A percentile compares a stretch with the other conserved stretches of the same genome.
Conservation (phyloP, 1,140 invertebrate genomes). For the Lethocerus indicus region DNA sequence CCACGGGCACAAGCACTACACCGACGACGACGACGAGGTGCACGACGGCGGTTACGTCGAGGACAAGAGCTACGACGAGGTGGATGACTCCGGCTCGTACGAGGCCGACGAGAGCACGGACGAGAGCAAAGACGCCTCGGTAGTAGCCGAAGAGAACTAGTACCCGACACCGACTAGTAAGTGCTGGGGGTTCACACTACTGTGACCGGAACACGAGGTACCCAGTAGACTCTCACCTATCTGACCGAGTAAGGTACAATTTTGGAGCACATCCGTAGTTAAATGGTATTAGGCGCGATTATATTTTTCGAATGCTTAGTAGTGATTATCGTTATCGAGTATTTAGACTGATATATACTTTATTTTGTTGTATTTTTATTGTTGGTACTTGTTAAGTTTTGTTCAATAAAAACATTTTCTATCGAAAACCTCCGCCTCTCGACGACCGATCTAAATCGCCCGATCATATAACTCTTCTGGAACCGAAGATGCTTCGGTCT, state of each 20-base stretch:
- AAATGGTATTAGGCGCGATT: too few relatives aligned
- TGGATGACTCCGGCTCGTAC: background rate
- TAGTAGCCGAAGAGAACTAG: too few relatives aligned
- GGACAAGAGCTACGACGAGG: background rate
- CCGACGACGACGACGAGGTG: background rate
- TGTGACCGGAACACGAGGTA: background rate
- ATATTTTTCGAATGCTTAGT: too few relatives aligned
- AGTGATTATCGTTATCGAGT: too few relatives aligned
- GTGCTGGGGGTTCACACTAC: background rate
- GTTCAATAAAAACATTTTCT: too few relatives aligned
- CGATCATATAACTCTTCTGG: too few relatives aligned
- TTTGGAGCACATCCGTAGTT: constrained; percentile 1
- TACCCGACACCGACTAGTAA: background rate
- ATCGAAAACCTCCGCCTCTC: too few relatives aligned
- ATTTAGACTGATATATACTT: too few relatives aligned
- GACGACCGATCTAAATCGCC: too few relatives aligned
- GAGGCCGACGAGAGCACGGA: background rate
- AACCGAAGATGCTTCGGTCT: too few relatives aligned
- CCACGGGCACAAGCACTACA: constrained; percentile 1
- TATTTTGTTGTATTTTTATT: too few relatives aligned
- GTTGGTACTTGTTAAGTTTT: too few relatives aligned
- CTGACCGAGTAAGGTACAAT: background rate
- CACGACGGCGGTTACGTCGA: background rate
- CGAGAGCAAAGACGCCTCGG: background rate
- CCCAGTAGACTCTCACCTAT: background rate